Base-by-base conservation (phyloP, 2,797 vertebrate genomes). In the Fringilla coelebs region DNA sequence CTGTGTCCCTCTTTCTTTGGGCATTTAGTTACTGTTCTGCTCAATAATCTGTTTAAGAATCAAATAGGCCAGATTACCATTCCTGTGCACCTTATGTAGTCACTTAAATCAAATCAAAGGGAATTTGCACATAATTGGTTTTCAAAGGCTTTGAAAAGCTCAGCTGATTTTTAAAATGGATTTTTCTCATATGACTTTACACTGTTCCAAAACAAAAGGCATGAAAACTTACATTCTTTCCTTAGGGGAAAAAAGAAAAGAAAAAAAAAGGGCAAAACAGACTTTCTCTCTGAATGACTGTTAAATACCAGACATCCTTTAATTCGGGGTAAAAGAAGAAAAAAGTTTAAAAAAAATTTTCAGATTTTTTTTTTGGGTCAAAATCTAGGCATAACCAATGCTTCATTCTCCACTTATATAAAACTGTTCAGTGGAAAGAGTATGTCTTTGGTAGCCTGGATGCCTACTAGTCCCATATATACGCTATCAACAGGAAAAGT, bases 41-140 rank as follows among this genome's bases (percentile, higher is more conserved):
- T 90, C 31, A 85, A 58, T 38, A 93, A 81, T 88, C 71, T 89
- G 43, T 93, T 90, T 77, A 81, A 92, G 73, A 94, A 85, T 34
- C 48, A 71, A 55, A 67, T 57, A 73, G 22, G 19, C 29, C 62
- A 77, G 52, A 57, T 82, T 86, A 63, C 67, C 43, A 45, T 81
- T 86, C 40, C 54, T 77, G 26, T 73, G 48, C 12, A 90, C 20
- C 17, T 90, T 74, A 55, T 20, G 32, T 41, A 89, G 57, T 76
- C 76, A 75, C 43, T 92, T 89, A 91, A 80, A 83, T 66, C 24
- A 94, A 88, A 76, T 83, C 84, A 89, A 76, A 94, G 32, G 55
- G 62, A 93, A 90, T 89, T 78, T 84, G 20, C 31, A 81, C 34
- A 32, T 60, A 93, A 79, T 29, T 60, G 60, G 26, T 91, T 91